A percentile compares a stretch with the other conserved stretches of the same genome.
Conservation (phyloP, 2,888 invertebrate species). For the Tryphoninae sp. region DNA sequence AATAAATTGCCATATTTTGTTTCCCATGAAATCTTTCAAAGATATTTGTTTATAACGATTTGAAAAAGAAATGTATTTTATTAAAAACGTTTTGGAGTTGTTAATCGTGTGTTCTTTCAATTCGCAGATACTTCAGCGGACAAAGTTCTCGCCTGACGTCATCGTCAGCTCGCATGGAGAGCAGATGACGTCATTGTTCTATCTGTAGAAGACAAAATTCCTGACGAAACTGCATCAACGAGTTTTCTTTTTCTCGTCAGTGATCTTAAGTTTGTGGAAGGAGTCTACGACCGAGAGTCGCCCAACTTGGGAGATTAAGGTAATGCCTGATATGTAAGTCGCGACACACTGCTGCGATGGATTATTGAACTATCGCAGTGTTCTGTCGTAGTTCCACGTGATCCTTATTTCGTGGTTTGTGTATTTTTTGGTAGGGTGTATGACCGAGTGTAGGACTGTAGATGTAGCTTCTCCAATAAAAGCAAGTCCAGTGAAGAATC, state of each 20-base stretch:
- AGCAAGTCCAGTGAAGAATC: not conserved
- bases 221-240: conserved; percentile 18
- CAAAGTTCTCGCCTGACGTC: conserved; percentile 24
- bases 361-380: conserved; percentile 54
- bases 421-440: not conserved
- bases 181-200: conserved; percentile 27
- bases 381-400: conserved; percentile 63
- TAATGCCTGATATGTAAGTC: conserved; percentile 61
- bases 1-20: too few species aligned
- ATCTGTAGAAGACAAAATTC: conserved; percentile 19
- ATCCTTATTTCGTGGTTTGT: conserved; percentile 33
- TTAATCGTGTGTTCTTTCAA: conserved; percentile 22
- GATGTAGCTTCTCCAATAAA: not conserved
- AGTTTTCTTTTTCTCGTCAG: conserved; percentile 27
- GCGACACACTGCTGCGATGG: not conserved
- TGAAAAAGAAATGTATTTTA: conserved; percentile 2
- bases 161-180: conserved; percentile 20
- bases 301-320: conserved; percentile 67
- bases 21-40: too few species aligned
- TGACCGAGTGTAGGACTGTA: not conserved
- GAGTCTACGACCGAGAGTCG: conserved; percentile 41
- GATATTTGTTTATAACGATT: too few species aligned
- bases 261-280: conserved; percentile 62
- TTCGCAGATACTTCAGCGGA: conserved; percentile 33
- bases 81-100: not conserved